Evolutionary conservation across 1,140 invertebrate genomes (phyloP), one percentile per base, ranked within the genome.

Genomic region (Aphaenogaster rudis): DNA sequence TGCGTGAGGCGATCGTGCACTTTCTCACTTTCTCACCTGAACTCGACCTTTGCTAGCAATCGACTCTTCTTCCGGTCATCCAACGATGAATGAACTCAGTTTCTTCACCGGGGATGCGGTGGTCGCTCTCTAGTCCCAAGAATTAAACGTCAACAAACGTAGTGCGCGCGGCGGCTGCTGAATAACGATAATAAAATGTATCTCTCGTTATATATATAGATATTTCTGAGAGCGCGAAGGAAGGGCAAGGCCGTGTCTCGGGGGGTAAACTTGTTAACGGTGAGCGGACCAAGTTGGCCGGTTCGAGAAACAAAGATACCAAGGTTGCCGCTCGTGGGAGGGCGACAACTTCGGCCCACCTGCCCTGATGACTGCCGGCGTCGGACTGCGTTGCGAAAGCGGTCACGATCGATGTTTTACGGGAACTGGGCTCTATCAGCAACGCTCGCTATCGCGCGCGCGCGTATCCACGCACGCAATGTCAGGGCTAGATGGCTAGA

Each of bases 401-500:
- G 4, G 48, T 39, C 87, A 91, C 92, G 93, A 92, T 95, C 94
- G 93, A 94, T 95, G 86, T n/a, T 50, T n/a, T 21, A 11, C 17
- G 85, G 87, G 21, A 80, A 69, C 50, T 15, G 54, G 78, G 17
- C 4, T 66, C 52, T 72, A 52, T 89, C 48, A n/a, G 61, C 61
- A 15, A 59, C n/a, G 72, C 64, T 42, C n/a, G 42, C 11, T 28
- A 28, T 28, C 33, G 50, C 50, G 69, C 11, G 13, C 13, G 52
- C 33, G 45, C 28, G 69, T 1, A 42, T 80, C 92, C 90, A 91
- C 92, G 91, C 91, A 90, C 91, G 90, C 94, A 95, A 95, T 95
- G 94, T 95, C 95, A 95, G 86, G 94, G 94, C 92, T 59, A 72
- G 11, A 95, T 85, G 94, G 94, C 92, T 59, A 72, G 11, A 87